phyloP scores from a whole-genome alignment of 2,797 vertebrate genomes.

The Monodelphis domestica region DNA sequence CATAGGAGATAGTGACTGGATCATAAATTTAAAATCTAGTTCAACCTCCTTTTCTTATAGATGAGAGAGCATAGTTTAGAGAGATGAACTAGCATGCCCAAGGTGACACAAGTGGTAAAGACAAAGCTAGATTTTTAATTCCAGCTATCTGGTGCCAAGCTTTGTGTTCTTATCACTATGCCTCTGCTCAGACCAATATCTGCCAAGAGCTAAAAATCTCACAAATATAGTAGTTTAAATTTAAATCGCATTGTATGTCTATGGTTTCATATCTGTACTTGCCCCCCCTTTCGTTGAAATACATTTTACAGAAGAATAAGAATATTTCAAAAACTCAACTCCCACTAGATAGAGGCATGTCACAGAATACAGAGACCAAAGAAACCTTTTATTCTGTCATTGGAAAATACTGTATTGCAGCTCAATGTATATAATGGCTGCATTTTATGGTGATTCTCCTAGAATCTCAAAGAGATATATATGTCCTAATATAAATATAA shows the following conservation, averaged over 20 bases:
- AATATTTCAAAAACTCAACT: conserved; percentile 17
- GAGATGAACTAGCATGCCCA: neutral
- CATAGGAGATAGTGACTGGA: neutral
- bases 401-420: neutral
- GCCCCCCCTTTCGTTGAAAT: neutral
- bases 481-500: neutral
- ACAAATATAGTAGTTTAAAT: neutral
- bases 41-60: neutral
- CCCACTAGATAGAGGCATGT: neutral
- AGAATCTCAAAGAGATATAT: neutral
- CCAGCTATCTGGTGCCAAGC: neutral
- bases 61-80: neutral
- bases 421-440: neutral
- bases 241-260: neutral
- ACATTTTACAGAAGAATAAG: neutral
- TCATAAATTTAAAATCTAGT: neutral
- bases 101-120: neutral
- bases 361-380: conserved; percentile 19
- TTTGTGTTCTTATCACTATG: neutral
- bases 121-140: neutral
- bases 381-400: conserved; percentile 6
- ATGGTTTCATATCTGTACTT: neutral
- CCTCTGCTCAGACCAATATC: neutral
- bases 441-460: neutral
- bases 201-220: conserved; percentile 11